A percentile compares a stretch with the other conserved stretches of the same genome.
Conservation (phyloP, 2,888 invertebrate species). For the Gerris lacustris region DNA sequence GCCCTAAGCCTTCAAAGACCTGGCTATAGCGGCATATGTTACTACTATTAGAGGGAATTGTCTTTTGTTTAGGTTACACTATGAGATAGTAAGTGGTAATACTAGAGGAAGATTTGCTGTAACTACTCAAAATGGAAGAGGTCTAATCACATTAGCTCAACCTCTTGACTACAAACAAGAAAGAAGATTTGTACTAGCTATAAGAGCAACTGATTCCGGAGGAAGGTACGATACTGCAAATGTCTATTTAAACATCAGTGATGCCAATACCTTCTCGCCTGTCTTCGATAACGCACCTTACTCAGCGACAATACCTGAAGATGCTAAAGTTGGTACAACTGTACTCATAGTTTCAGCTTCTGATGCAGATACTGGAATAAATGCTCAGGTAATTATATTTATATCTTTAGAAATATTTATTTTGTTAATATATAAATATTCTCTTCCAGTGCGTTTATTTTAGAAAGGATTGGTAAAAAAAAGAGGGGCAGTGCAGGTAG, state of each 20-base stretch:
- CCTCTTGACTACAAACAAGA: slow-evolving; percentile 87
- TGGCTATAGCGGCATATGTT: too few relatives aligned
- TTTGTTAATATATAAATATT: background rate
- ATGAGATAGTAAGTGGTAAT: slow-evolving; percentile 74
- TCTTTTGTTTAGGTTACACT: slow-evolving; percentile 47
- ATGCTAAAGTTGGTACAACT: slow-evolving; percentile 80
- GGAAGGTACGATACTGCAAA: slow-evolving; percentile 77
- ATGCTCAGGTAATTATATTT: slow-evolving; percentile 50
- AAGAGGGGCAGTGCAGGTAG: background rate
- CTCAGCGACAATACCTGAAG: slow-evolving; percentile 71
- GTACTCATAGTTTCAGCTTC: slow-evolving; percentile 83
- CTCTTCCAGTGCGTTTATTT: background rate
- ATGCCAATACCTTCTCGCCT: slow-evolving; percentile 88
- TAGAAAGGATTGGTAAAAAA: background rate
- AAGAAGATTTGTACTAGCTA: slow-evolving; percentile 69
- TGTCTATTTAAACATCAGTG: slow-evolving; percentile 83
- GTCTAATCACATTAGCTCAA: slow-evolving; percentile 75
- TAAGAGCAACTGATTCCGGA: slow-evolving; percentile 80
- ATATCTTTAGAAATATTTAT: background rate
- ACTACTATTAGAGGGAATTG: too few relatives aligned
- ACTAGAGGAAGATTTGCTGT: slow-evolving; percentile 77
- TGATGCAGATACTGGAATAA: slow-evolving; percentile 89
- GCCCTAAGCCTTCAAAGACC: too few relatives aligned
- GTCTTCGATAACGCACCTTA: slow-evolving; percentile 90
- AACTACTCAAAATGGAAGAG: slow-evolving; percentile 76